phyloP scores from a whole-genome alignment of 2,113 vertebrate genomes.

The Pseudorhombus dupliciocellatus region DNA sequence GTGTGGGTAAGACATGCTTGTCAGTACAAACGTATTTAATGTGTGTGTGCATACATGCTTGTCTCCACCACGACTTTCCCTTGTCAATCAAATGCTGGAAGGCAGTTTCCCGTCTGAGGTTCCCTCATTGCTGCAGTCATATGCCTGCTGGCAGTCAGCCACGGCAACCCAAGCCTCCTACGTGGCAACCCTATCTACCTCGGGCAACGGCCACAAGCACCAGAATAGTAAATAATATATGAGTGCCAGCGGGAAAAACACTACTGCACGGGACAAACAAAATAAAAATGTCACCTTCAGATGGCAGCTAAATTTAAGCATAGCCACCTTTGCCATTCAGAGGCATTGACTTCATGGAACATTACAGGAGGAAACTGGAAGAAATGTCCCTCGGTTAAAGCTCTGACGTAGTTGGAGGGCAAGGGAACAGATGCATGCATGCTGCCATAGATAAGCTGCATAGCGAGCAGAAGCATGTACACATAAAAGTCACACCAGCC shows the following conservation, averaged over 20 bases:
- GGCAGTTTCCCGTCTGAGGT: conserved; percentile 41
- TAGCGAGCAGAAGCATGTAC: conserved; percentile 31
- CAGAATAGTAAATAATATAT: conserved; percentile 91
- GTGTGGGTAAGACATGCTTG: background rate
- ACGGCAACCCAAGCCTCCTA: conserved; percentile 53
- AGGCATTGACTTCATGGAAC: conserved; percentile 63
- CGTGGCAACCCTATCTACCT: conserved; percentile 81
- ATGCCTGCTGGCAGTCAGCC: conserved; percentile 59
- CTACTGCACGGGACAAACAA: conserved; percentile 79
- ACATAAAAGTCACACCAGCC: conserved; percentile 47
- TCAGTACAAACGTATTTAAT: background rate
- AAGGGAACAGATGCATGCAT: conserved; percentile 32
- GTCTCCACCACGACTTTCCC: conserved; percentile 29
- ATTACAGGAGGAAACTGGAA: conserved; percentile 45
- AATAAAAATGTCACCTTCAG: conserved; percentile 80
- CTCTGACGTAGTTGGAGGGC: conserved; percentile 47
- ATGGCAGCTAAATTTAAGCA: conserved; percentile 56
- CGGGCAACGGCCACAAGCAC: conserved; percentile 80
- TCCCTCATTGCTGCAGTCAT: conserved; percentile 61
- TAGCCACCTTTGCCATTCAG: conserved; percentile 46
- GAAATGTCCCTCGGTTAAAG: conserved; percentile 33
- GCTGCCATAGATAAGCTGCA: conserved; percentile 55
- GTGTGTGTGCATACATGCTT: background rate
- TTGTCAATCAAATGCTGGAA: conserved; percentile 30
- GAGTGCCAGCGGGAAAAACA: conserved; percentile 74